phyloP scores from a whole-genome alignment of 2,113 vertebrate genomes.

The Paralichthys olivaceus region DNA sequence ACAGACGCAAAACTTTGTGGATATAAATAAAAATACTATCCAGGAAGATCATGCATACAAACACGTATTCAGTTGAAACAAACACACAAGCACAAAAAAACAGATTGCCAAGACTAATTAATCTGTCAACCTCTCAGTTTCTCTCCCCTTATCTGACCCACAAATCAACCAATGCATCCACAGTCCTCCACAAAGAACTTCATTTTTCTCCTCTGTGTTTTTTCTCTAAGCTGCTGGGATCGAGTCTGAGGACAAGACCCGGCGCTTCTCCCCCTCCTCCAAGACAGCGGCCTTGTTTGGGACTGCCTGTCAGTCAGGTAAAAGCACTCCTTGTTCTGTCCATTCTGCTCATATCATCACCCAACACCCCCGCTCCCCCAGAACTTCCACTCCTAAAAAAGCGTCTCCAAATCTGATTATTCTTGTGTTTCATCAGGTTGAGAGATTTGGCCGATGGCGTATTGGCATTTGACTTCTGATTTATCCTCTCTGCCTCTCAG shows the following conservation, averaged over 20 bases:
- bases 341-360: constrained; percentile 65
- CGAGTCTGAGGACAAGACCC: constrained; percentile 29
- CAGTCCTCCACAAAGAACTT: constrained; percentile 50
- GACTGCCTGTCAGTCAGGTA: constrained; percentile 52
- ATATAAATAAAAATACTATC: background rate
- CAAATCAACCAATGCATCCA: constrained; percentile 52
- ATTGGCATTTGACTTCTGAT: constrained; percentile 73
- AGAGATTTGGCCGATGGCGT: constrained; percentile 69
- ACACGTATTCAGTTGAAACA: background rate
- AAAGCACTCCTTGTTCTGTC: constrained; percentile 66
- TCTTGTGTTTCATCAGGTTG: constrained; percentile 71
- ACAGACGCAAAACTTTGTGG: background rate
- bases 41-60: background rate
- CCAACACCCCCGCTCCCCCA: constrained; percentile 38
- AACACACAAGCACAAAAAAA: constrained; percentile 14
- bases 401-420: constrained; percentile 74
- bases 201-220: constrained; percentile 22
- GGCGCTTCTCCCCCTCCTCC: background rate
- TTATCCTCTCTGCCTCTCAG: constrained; percentile 53
- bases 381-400: constrained; percentile 52
- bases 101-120: constrained; percentile 43
- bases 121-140: constrained; percentile 34
- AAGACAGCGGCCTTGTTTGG: constrained; percentile 50
- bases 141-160: constrained; percentile 44
- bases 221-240: constrained; percentile 33